Conservation (phyloP, 2,797 vertebrate genomes). For the Tangara arthus region DNA sequence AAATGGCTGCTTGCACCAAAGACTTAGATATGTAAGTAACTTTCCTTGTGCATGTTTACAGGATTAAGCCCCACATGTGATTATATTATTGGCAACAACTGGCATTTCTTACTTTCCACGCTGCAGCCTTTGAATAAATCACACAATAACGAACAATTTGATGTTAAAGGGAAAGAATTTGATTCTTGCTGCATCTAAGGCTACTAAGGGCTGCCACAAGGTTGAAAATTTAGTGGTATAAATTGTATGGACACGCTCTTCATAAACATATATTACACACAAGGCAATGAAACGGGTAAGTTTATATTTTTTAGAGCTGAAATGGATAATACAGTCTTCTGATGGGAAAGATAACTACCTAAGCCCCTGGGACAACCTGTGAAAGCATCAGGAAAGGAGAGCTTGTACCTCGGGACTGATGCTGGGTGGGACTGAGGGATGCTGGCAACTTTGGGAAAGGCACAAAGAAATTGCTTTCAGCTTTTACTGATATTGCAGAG, state of each 20-base stretch:
- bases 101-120: constrained; percentile 19
- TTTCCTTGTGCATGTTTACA: constrained; percentile 8
- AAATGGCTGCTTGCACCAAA: constrained; percentile 6
- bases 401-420: accelerated
- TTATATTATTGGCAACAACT: background rate
- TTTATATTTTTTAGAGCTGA: background rate
- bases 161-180: constrained; percentile 24
- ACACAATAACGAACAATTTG: background rate
- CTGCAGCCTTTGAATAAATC: constrained; percentile 33
- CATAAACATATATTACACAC: background rate
- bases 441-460: background rate
- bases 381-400: background rate
- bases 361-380: background rate
- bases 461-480: background rate
- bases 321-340: background rate
- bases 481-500: background rate
- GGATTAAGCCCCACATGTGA: constrained; percentile 23
- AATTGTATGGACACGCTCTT: background rate
- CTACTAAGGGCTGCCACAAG: background rate
- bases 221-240: background rate
- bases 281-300: background rate
- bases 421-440: accelerated
- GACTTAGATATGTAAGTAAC: constrained; percentile 19
- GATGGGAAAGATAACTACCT: background rate
- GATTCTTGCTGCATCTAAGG: background rate